Percentiles rank a stretch among this genome's conserved stretches.
These are phyloP conservation scores for Psittacara wagleri DNA, from an alignment of 2,113 vertebrate genomes.

Conservation along the genomic window DNA sequence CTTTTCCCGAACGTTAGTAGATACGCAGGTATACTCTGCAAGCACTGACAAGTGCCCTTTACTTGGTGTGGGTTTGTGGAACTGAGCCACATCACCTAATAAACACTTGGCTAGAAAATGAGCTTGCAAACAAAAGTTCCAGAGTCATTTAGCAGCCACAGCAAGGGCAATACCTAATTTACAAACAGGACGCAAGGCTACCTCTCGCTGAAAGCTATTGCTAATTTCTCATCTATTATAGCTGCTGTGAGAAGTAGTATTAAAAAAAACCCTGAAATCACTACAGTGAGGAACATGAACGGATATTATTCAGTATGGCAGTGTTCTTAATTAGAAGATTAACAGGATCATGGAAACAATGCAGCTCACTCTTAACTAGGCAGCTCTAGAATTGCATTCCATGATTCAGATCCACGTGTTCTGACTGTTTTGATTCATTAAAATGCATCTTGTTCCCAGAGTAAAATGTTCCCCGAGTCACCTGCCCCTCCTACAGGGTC, in stretches of 20 bases:
- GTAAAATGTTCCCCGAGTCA: not conserved
- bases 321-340: not conserved
- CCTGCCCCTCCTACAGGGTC: not conserved
- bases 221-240: not conserved
- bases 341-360: not conserved
- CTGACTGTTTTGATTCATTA: not conserved
- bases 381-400: not conserved
- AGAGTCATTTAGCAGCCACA: not conserved
- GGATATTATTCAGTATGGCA: not conserved
- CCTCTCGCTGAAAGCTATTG: not conserved
- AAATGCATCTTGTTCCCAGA: not conserved
- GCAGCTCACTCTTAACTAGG: not conserved
- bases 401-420: constrained; percentile 11
- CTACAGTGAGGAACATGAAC: not conserved
- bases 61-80: not conserved
- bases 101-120: not conserved
- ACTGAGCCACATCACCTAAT: not conserved
- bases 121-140: constrained; percentile 7
- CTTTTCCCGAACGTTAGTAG: not conserved
- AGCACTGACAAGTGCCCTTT: not conserved
- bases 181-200: not conserved
- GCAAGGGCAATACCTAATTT: not conserved
- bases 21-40: not conserved
- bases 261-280: not conserved
- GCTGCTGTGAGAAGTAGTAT: not conserved